These are phyloP conservation scores for Aricia artaxerxes DNA, from an alignment of 2,888 invertebrate genomes.

Conservation along the genomic window DNA sequence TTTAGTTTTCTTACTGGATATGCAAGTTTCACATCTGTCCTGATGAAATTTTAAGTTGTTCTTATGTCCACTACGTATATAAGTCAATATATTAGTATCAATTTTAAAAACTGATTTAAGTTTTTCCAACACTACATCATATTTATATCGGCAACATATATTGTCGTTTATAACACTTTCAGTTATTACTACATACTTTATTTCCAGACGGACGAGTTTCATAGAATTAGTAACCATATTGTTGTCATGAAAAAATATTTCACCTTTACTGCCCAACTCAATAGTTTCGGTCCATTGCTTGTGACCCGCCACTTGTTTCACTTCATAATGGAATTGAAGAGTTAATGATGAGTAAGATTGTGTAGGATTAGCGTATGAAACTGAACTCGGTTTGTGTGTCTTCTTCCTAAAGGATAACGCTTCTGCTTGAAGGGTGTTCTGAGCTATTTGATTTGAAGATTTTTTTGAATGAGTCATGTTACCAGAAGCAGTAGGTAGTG, in stretches of 20 bases:
- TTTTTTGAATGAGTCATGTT: not conserved
- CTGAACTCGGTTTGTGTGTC: not conserved
- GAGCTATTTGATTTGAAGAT: not conserved
- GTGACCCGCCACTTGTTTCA: not conserved
- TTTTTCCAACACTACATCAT: not conserved
- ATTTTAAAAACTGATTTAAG: slow-evolving; percentile 2
- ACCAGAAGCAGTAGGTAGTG: not conserved
- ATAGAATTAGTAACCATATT: not conserved
- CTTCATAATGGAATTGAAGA: not conserved
- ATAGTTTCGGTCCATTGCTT: not conserved
- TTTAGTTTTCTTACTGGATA: not conserved
- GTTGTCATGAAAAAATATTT: slow-evolving; percentile 4
- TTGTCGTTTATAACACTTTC: not conserved
- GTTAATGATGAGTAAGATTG: not conserved
- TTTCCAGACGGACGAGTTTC: not conserved
- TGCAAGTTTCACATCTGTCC: not conserved
- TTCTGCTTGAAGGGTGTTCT: not conserved
- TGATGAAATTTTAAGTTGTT: not conserved
- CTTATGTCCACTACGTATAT: not conserved
- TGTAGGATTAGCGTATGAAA: not conserved
- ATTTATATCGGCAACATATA: not conserved
- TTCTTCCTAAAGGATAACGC: not conserved
- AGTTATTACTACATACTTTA: not conserved
- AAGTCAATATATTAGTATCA: not conserved
- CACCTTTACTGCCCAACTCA: slow-evolving; percentile 1